Evolutionary conservation across 2,888 invertebrate genomes (phyloP).

Genomic region (Coenonympha glycerion): DNA sequence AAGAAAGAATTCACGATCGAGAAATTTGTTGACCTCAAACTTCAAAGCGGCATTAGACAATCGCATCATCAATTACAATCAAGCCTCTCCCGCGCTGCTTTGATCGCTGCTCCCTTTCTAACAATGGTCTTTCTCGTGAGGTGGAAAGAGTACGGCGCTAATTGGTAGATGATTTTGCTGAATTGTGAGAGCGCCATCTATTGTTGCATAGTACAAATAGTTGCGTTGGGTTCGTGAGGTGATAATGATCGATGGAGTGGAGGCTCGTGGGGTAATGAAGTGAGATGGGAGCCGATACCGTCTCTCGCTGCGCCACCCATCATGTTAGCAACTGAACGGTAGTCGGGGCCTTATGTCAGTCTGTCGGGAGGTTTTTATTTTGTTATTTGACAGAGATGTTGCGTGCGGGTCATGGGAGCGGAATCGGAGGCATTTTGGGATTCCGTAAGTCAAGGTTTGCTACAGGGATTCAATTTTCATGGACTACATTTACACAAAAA

Average conservation of each 20-base stretch:
- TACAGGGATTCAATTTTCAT: too few relatives aligned
- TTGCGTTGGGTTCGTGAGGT: constrained; percentile 54
- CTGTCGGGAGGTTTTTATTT: constrained; percentile 45
- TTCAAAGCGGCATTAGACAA: constrained; percentile 60
- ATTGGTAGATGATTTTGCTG: constrained; percentile 71
- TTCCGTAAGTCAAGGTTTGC: background rate
- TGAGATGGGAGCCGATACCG: constrained; percentile 51
- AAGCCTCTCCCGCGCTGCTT: constrained; percentile 53
- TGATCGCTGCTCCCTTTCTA: constrained; percentile 31
- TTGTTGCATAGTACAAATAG: constrained; percentile 73
- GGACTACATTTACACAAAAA: background rate
- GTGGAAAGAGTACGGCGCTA: constrained; percentile 47
- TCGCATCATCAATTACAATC: constrained; percentile 75
- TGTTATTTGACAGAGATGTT: constrained; percentile 47
- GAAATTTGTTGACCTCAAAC: constrained; percentile 61
- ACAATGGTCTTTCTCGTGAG: constrained; percentile 16
- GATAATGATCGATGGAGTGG: constrained; percentile 63
- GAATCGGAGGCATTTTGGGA: constrained; percentile 19
- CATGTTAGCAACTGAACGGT: constrained; percentile 56
- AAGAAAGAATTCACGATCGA: constrained; percentile 58
- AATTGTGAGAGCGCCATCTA: constrained; percentile 71
- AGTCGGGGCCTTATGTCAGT: constrained; percentile 44
- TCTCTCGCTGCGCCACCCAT: constrained; percentile 55
- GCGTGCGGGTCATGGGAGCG: constrained; percentile 33
- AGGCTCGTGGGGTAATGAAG: constrained; percentile 72